Evolutionary conservation across 1,140 invertebrate genomes (phyloP).

Genomic region (Dendrolimus punctatus): DNA sequence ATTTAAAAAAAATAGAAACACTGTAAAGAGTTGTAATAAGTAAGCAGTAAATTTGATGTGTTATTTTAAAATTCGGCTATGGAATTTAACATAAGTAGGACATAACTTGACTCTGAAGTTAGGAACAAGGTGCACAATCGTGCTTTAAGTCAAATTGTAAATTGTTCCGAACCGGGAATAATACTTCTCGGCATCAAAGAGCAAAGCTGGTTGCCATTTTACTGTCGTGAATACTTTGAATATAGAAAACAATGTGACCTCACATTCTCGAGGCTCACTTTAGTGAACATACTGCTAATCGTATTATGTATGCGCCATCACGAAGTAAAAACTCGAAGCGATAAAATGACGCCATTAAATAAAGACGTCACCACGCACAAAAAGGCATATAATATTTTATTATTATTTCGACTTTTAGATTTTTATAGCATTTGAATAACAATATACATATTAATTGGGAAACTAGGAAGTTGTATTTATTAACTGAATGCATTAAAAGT

Average conservation of each 20-base stretch:
- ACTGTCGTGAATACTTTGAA: constrained; percentile 26
- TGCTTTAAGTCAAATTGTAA: no score
- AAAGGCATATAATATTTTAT: not conserved
- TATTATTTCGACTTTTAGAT: not conserved
- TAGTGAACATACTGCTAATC: constrained; percentile 51
- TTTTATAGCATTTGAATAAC: no score
- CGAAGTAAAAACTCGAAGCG: constrained; percentile 29
- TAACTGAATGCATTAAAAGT: not conserved
- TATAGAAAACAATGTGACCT: constrained; percentile 44
- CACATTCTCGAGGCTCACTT: constrained; percentile 40
- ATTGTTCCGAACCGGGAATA: no score
- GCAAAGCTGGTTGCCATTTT: constrained; percentile 23
- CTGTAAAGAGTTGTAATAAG: no score
- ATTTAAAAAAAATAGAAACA: no score
- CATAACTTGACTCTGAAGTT: no score
- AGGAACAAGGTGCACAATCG: no score
- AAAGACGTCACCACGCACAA: constrained; percentile 11
- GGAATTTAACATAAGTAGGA: no score
- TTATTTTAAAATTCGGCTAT: no score
- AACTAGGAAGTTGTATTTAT: constrained; percentile 6
- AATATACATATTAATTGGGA: no score
- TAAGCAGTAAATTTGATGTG: no score
- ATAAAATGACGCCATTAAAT: constrained; percentile 29
- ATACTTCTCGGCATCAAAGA: constrained; percentile 5
- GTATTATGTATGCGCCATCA: constrained; percentile 48